These are phyloP conservation scores for Microplitis demolitor DNA, from an alignment of 1,140 invertebrate species.

Conservation along the genomic window DNA sequence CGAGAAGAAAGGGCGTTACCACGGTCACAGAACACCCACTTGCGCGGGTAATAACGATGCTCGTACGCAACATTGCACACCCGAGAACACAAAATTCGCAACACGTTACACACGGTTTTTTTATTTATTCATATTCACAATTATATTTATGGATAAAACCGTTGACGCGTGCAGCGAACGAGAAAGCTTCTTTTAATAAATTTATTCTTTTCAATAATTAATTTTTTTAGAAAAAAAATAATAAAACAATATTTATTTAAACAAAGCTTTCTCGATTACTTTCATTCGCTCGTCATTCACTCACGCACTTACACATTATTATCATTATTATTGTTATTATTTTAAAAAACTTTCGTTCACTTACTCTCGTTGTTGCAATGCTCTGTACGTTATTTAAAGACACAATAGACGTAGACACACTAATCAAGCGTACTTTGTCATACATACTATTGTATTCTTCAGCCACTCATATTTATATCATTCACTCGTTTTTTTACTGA, in stretches of 20 bases:
- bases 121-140: not conserved
- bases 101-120: slow-evolving; percentile 10
- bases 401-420: slow-evolving; percentile 62
- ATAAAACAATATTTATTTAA: not conserved
- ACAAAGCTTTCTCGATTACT: not conserved
- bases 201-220: not conserved
- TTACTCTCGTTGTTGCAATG: slow-evolving; percentile 44
- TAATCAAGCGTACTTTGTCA: slow-evolving; percentile 60
- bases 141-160: not conserved
- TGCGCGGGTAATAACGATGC: slow-evolving; percentile 48
- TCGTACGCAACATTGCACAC: slow-evolving; percentile 49
- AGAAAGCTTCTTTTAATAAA: not conserved
- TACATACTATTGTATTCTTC: slow-evolving; percentile 46
- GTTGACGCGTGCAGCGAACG: slow-evolving; percentile 5
- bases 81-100: slow-evolving; percentile 11
- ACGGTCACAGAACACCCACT: slow-evolving; percentile 61
- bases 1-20: slow-evolving; percentile 64
- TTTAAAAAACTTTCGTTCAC: not conserved
- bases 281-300: not conserved
- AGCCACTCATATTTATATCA: slow-evolving; percentile 58
- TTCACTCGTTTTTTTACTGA: slow-evolving; percentile 42
- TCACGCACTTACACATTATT: not conserved
- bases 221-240: not conserved
- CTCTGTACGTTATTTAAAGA: slow-evolving; percentile 57
- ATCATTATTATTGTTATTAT: too few species aligned